Evolutionary conservation across 2,113 vertebrate genomes (phyloP), one percentile per base, ranked within the genome.

Genomic region (Hippopotamus amphibius): DNA sequence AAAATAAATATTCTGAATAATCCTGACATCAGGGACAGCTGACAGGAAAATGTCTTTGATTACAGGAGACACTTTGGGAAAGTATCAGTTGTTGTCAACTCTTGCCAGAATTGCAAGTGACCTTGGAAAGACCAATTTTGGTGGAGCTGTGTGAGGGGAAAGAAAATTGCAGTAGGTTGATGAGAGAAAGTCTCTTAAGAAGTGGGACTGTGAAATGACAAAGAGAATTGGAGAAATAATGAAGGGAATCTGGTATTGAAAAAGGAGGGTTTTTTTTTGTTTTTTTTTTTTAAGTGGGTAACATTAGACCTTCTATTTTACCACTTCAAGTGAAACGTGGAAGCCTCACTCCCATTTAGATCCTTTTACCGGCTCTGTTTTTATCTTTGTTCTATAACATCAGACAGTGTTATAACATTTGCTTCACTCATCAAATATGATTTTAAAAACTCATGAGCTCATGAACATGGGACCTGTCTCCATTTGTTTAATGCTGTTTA

Each of bases 221-320:
- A 26, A 33, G 41, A 28, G 66, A 30, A 8, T 10, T 14, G 9
- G 21, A n/a, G 24, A 68, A 28, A 46, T 6, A 8, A 4, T 22
- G 19, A n/a, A 30, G 59, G 43, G 24, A 21, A 7, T 0, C 3
- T 3, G 13, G 3, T 11, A 2, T 2, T 5, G 2, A 28, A 28
- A 37, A 15, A 59, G 55, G 21, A 2, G 5, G 2, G 5, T 30
- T 30, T 6, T 46, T 69, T 41, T 22, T 1, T 43, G 24, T 43
- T 43, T 43, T 0, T 65, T 19, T 21, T 50, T 82, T 57, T 50
- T 17, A 2, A 15, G 10, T 16, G 66, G 5, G 66, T 41, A 19
- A 71, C 10, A 21, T 46, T 17, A 81, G 50, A 68, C 14, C 6
- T 43, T 53, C 3, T 11, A 0, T 50, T 33, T 71, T 66, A 53